Evolutionary conservation across 2,888 invertebrate genomes (phyloP).

Genomic region (Noctua pronuba): DNA sequence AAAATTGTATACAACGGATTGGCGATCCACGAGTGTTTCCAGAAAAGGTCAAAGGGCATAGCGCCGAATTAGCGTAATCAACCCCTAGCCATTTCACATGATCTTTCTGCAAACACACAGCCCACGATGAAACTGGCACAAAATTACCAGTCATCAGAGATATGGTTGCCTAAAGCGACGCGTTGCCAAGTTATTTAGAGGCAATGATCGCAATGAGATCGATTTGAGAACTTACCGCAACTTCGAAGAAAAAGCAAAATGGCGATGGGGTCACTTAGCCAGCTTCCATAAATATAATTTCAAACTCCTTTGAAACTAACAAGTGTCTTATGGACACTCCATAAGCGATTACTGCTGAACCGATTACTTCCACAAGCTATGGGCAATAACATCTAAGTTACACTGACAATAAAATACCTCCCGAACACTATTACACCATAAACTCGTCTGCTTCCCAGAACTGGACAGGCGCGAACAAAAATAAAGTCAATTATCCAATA

Average conservation of each 20-base stretch:
- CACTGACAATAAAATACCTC: slow-evolving; percentile 22
- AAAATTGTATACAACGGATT: neutral
- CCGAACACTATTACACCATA: slow-evolving; percentile 2
- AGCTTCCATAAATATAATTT: neutral
- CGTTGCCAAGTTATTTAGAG: neutral
- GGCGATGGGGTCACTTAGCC: neutral
- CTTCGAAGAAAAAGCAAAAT: neutral
- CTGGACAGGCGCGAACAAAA: slow-evolving; percentile 47
- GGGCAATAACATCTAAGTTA: slow-evolving; percentile 29
- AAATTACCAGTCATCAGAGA: neutral
- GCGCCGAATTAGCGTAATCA: neutral
- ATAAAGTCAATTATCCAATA: slow-evolving; percentile 65
- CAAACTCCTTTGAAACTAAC: neutral
- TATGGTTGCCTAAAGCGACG: neutral
- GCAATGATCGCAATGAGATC: neutral
- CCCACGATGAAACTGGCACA: neutral
- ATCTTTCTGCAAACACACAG: neutral
- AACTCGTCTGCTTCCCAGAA: slow-evolving; percentile 37
- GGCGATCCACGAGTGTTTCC: neutral
- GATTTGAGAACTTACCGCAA: neutral
- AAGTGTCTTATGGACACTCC: neutral
- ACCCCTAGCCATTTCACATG: neutral
- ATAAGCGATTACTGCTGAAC: slow-evolving; percentile 5
- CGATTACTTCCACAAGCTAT: slow-evolving; percentile 3
- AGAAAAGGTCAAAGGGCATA: neutral